Conservation (phyloP, 2,113 vertebrate species). For the Cromileptes altivelis region DNA sequence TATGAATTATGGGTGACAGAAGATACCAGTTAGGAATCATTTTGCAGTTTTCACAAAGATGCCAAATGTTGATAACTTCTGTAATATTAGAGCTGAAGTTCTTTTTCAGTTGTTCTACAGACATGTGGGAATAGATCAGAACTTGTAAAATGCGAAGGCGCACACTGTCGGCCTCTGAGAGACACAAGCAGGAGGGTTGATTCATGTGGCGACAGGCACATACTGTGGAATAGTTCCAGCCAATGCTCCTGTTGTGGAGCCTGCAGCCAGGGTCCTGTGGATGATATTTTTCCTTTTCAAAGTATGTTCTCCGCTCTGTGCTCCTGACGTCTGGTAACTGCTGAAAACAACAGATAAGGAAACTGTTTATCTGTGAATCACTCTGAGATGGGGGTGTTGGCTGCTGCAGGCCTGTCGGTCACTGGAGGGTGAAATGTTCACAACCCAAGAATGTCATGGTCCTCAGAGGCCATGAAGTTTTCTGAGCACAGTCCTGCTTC, state of each 20-base stretch:
- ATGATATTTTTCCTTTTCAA: background rate
- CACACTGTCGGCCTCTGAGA: no score
- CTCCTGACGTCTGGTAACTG: constrained; percentile 11
- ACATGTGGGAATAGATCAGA: background rate
- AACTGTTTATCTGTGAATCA: constrained; percentile 2
- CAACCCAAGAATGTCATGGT: background rate
- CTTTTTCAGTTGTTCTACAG: background rate
- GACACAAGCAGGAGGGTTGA: background rate
- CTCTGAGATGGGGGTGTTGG: background rate
- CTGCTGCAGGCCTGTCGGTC: no score
- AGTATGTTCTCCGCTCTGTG: background rate
- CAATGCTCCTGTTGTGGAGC: background rate
- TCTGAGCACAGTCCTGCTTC: background rate
- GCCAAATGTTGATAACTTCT: background rate
- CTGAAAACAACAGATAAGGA: constrained; percentile 43
- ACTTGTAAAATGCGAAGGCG: background rate
- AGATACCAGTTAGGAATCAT: background rate
- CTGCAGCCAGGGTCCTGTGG: background rate
- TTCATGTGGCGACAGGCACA: no score
- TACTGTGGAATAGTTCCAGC: background rate
- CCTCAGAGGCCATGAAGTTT: background rate
- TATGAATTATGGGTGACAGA: background rate
- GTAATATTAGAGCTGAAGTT: background rate
- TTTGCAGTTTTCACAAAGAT: background rate
- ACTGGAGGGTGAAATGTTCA: background rate